Evolutionary conservation across 2,888 invertebrate species (phyloP).

Genomic region (Trileptium ribeirensis): DNA sequence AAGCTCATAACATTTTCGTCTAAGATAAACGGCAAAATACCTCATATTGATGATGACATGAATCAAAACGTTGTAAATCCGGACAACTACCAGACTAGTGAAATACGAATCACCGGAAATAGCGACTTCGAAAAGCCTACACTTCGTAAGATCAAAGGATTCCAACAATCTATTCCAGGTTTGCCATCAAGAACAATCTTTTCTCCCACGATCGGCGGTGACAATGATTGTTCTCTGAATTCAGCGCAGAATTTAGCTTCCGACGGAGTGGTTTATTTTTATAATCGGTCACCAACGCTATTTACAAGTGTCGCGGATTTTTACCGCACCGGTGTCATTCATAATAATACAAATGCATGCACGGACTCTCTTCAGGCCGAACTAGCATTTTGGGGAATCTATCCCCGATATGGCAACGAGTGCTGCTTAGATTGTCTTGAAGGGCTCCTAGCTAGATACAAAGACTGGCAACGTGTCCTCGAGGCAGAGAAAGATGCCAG

Average conservation of each 20-base stretch:
- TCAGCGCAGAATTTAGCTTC: no score
- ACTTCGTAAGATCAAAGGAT: background rate
- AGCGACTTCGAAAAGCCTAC: no score
- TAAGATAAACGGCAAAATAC: background rate
- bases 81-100: background rate
- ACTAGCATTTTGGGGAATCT: background rate
- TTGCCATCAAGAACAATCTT: background rate
- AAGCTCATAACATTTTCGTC: no score
- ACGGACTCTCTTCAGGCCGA: background rate
- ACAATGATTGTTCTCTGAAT: background rate
- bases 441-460: background rate
- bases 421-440: background rate
- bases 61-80: background rate
- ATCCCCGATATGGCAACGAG: background rate
- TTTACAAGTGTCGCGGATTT: background rate
- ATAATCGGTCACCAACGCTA: background rate
- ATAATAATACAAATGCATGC: background rate
- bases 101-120: no score
- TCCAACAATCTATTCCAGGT: background rate
- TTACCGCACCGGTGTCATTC: background rate
- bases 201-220: background rate
- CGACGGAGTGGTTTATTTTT: background rate
- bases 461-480: background rate
- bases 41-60: background rate
- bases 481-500: no score